A percentile compares a stretch with the other conserved stretches of the same genome.
phyloP scores from a whole-genome alignment of 2,113 vertebrate genomes.

The Cariama cristata region DNA sequence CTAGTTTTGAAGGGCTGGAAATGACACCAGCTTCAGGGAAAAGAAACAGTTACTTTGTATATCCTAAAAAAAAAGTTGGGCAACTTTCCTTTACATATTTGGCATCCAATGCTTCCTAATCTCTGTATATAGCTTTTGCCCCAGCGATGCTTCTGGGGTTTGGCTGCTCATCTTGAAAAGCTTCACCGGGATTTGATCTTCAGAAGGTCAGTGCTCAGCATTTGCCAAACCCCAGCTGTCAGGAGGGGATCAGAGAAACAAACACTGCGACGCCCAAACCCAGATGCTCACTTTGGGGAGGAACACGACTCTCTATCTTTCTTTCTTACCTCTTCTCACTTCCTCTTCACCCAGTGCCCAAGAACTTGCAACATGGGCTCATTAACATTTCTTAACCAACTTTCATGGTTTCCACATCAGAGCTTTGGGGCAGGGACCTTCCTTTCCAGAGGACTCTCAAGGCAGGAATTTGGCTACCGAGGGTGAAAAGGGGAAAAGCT shows the following conservation, averaged over 20 bases:
- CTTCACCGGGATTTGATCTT: background rate
- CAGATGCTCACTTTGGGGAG: background rate
- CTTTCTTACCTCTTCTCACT: background rate
- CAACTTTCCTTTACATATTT: background rate
- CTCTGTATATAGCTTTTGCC: background rate
- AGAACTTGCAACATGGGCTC: background rate
- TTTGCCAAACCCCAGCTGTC: background rate
- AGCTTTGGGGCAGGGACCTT: background rate
- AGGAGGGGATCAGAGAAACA: background rate
- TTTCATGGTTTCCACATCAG: background rate
- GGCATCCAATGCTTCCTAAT: background rate
- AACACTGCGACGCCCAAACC: background rate
- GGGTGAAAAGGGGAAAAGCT: background rate
- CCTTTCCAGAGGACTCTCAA: background rate
- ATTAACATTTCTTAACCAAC: background rate
- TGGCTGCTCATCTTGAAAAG: background rate
- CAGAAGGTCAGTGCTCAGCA: background rate
- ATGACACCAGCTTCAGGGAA: background rate
- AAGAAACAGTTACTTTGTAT: background rate
- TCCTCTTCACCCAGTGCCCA: background rate
- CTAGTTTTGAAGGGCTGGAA: background rate
- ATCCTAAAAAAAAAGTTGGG: background rate
- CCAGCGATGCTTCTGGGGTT: background rate
- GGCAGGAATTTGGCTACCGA: background rate
- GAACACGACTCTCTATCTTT: background rate